Evolutionary conservation across 2,113 vertebrate species (phyloP), one percentile per base, ranked within the genome.

Genomic region (Podilymbus podiceps): DNA sequence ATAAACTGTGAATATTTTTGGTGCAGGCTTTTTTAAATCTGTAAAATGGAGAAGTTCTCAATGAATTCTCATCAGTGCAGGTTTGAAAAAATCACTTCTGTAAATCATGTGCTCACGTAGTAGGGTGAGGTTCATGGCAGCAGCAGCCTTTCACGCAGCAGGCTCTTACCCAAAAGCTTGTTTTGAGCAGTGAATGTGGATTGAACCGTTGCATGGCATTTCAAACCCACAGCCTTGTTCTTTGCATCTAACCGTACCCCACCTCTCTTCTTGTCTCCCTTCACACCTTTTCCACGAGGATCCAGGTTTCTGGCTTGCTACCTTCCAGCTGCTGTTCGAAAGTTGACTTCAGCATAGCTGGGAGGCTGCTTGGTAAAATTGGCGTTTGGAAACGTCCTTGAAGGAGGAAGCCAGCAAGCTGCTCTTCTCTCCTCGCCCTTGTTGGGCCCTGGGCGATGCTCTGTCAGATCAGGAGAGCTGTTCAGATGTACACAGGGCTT

Each of bases 1-100:
- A 98, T 98, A 98, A 98, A 98, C 98, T 98, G 98, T 98, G 98
- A 98, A 98, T 97, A 97, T 97, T 97, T 97, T 97, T 97, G 96
- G 96, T 98, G 97, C 98, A 98, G 97, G 97, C 97, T 98, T 95
- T 98, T 97, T 97, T 96, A 97, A 98, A 94, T 96, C 93, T 95
- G 95, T 96, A 96, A 95, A 97, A 83, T 92, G 97, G 97, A 98
- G 97, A 97, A 97, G 95, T 97, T 96, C 93, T 97, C 89, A 86
- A 67, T 73, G 94, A 95, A 78, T 97, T 96, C 93, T 96, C 82
- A 1, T 64, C 59, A 89, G 79, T 56, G 82, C 95, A 98, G 96
- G 93, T 97, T 96, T 93, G 89, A 95, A 94, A 96, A 89, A 78
- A 87, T 83, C 74, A 78, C 62, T 85, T 68, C 73, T 87, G 0